Evolutionary conservation across 2,888 invertebrate species (phyloP), one percentile per base, ranked within the genome.

Genomic region (Drosophila fulvimacula): DNA sequence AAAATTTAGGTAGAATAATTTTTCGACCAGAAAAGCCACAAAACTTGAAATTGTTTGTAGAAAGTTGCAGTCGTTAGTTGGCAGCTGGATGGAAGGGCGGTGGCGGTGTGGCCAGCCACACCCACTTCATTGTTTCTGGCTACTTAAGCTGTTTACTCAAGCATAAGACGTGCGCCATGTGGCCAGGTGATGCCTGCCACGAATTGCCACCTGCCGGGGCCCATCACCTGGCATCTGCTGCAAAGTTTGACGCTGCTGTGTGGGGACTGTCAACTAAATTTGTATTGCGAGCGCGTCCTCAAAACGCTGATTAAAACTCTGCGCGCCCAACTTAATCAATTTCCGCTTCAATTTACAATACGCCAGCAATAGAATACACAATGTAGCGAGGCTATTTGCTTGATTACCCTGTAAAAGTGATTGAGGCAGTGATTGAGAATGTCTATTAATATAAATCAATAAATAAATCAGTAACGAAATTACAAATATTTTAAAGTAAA

Each of bases 281-380:
- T 27, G 84, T 82, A 84, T 73, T 73, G 76, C 38, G 34, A 58
- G 32, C 60, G 87, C 69, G 63, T 79, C 55, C 30, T 21, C 19
- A 49, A 36, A 61, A 30, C 70, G 55, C 66, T 77, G 77, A 86
- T 86, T 82, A 82, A 85, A 82, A 76, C 67, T 57, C 49, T 9
- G 36, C 30, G 52, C 59, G 41, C 27, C 30, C 58, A 81, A 83
- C 76, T 87, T 82, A 84, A 87, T 87, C 83, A 84, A 87, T 83
- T 87, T 83, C 84, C 87, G 82, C 67, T 51, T 57, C 49, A 80
- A 78, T 76, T 69, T 78, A 39, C 34, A 62, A 32, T 44, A 5
- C 30, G 48, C 6, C 21, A 19, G 13, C 44, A 34, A 32, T 49
- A 30, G 57, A 32, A 51, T 48, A 34, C 3, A 36, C 19, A 64